Base-by-base conservation (phyloP, 2,888 invertebrate species). In the Peribatodes rhomboidaria region DNA sequence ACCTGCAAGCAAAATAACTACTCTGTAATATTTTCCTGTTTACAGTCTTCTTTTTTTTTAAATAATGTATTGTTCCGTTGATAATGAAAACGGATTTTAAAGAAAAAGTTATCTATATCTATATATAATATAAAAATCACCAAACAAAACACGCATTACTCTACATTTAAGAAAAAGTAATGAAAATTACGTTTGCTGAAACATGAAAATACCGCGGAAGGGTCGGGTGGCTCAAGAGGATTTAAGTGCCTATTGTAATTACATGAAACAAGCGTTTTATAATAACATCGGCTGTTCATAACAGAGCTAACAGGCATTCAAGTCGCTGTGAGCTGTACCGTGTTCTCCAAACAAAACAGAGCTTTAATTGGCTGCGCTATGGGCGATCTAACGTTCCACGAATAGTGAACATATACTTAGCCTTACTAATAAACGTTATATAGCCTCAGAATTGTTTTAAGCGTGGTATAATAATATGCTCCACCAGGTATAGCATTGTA, bases 221-320 rank as follows among this genome's bases (percentile, higher is more conserved):
- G 13, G 10, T 37, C 16, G 20, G 27, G 47, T 13, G 27, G 47
- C n/a, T 27, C 6, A 27, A 10, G 22, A 27, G n/a, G 16, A 31
- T 49, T 49, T 33, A 13, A 16, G 6, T 27, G 6, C 27, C 8
- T 37, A 35, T 50, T 50, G 52, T 39, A 14, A 20, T 22, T 52
- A 52, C 4, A 13, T 18, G 31, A 6, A 49, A 16, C 16, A 49
- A 33, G 31, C 14, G 18, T 18, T 50, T 50, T 18, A 11, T 18
- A 50, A 50, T 35, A 1, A 35, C 35, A 50, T 14, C 27, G n/a
- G 27, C 53, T 54, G 41, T 41, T 54, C 41, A 27, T 41, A 54
- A 27, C n/a, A n/a, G n/a, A n/a, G n/a, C n/a, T n/a, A n/a, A n/a
- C 53, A 54, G 39, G 41, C 41, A 54, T 41, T 54, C 41, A 54